Conservation (phyloP, 2,113 vertebrate species). For the Gallinago paraguaiae region DNA sequence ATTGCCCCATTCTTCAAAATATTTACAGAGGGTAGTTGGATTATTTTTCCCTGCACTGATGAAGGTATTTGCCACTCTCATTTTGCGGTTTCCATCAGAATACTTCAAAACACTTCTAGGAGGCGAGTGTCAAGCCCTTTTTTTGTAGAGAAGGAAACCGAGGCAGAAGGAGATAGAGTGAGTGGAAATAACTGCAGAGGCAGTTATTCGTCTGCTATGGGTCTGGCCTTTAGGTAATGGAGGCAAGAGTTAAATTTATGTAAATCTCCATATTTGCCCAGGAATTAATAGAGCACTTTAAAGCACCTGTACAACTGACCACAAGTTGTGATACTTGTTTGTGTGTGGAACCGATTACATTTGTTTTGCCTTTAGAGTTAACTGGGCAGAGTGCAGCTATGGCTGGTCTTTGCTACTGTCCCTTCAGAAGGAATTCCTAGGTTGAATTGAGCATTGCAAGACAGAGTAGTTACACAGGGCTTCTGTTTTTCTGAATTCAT, state of each 20-base stretch:
- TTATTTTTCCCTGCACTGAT: not conserved
- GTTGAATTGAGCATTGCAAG: not conserved
- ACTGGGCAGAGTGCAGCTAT: not conserved
- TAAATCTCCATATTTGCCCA: not conserved
- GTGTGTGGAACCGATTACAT: accelerated
- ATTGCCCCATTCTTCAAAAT: not conserved
- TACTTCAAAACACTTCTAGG: not conserved
- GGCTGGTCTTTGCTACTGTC: not conserved
- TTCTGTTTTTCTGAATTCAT: not conserved
- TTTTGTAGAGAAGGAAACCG: not conserved
- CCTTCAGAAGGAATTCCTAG: not conserved
- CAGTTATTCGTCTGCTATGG: not conserved
- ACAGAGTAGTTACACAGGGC: not conserved
- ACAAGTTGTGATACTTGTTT: not conserved
- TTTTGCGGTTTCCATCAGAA: not conserved
- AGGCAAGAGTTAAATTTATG: not conserved
- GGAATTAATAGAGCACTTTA: not conserved
- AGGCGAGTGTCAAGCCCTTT: not conserved
- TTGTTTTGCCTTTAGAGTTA: not conserved
- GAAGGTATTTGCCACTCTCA: not conserved
- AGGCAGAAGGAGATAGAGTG: not conserved
- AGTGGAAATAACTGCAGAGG: not conserved
- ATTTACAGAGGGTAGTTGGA: not conserved
- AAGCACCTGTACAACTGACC: not conserved
- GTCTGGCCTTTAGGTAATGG: not conserved